Evolutionary conservation across 2,113 vertebrate species (phyloP).

Genomic region (Silurus asotus): DNA sequence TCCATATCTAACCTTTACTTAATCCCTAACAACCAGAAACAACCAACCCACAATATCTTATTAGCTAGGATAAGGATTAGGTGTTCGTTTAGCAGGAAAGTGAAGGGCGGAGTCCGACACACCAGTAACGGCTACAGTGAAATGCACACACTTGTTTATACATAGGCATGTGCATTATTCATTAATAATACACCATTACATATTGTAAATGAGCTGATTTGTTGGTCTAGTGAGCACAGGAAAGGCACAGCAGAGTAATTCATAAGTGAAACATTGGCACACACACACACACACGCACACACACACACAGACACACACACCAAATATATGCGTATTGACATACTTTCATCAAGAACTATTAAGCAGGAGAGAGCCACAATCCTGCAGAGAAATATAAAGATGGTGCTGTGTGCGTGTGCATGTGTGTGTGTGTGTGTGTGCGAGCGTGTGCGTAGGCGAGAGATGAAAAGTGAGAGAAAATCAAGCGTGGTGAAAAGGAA

Average conservation of each 20-base stretch:
- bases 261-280: constrained; percentile 11
- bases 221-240: constrained; percentile 49
- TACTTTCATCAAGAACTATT: constrained; percentile 33
- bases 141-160: neutral
- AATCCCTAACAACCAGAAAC: neutral
- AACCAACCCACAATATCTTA: neutral
- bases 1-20: neutral
- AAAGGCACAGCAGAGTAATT: constrained; percentile 28
- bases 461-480: constrained; percentile 15
- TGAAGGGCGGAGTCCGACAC: neutral
- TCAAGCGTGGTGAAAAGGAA: constrained; percentile 1
- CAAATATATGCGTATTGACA: constrained; percentile 35
- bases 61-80: neutral
- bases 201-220: constrained; percentile 51
- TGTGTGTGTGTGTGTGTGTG: neutral
- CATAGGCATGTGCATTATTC: constrained; percentile 31
- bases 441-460: neutral
- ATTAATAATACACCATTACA: constrained; percentile 40
- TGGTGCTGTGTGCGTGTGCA: constrained; percentile 13
- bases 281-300: neutral
- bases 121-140: constrained; percentile 9
- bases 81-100: neutral
- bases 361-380: constrained; percentile 27
- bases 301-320: constrained; percentile 18
- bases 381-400: constrained; percentile 44